A percentile compares a stretch with the other conserved stretches of the same genome.
phyloP scores from a whole-genome alignment of 2,113 vertebrate species.

The Scophthalmus maximus region DNA sequence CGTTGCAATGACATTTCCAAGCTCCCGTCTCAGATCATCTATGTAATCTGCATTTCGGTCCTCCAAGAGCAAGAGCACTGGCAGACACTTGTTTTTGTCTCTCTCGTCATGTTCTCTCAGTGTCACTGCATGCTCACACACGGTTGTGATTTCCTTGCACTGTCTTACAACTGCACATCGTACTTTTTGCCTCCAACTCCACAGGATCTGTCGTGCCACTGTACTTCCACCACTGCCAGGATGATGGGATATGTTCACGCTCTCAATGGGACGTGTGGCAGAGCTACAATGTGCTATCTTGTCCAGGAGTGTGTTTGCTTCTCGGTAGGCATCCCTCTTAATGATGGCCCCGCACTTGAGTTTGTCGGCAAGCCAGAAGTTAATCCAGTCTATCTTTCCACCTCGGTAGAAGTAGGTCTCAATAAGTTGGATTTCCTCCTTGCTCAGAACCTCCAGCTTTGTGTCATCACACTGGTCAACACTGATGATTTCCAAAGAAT shows the following conservation, averaged over 20 bases:
- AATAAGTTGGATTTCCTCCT: slow-evolving; percentile 66
- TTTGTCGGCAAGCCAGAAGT: slow-evolving; percentile 82
- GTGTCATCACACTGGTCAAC: slow-evolving; percentile 76
- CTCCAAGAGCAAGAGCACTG: slow-evolving; percentile 81
- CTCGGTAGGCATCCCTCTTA: slow-evolving; percentile 72
- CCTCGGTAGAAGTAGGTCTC: slow-evolving; percentile 82
- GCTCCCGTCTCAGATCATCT: slow-evolving; percentile 56
- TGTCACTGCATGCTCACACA: slow-evolving; percentile 73
- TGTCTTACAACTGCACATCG: slow-evolving; percentile 81
- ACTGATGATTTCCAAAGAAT: slow-evolving; percentile 81
- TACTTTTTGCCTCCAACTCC: slow-evolving; percentile 75
- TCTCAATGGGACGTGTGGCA: slow-evolving; percentile 58
- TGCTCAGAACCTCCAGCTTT: slow-evolving; percentile 58
- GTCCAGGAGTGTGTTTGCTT: slow-evolving; percentile 61
- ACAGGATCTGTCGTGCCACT: slow-evolving; percentile 81
- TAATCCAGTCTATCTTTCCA: slow-evolving; percentile 82
- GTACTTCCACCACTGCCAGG: slow-evolving; percentile 86
- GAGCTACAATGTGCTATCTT: neutral
- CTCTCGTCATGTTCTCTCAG: slow-evolving; percentile 77
- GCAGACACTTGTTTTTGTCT: slow-evolving; percentile 65
- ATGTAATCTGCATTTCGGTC: slow-evolving; percentile 78
- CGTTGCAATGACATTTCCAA: slow-evolving; percentile 57
- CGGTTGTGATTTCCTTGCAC: slow-evolving; percentile 53
- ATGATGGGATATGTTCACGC: slow-evolving; percentile 82
- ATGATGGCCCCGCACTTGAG: slow-evolving; percentile 73